Evolutionary conservation across 2,113 vertebrate species (phyloP).

Genomic region (Rhipidura dahli): DNA sequence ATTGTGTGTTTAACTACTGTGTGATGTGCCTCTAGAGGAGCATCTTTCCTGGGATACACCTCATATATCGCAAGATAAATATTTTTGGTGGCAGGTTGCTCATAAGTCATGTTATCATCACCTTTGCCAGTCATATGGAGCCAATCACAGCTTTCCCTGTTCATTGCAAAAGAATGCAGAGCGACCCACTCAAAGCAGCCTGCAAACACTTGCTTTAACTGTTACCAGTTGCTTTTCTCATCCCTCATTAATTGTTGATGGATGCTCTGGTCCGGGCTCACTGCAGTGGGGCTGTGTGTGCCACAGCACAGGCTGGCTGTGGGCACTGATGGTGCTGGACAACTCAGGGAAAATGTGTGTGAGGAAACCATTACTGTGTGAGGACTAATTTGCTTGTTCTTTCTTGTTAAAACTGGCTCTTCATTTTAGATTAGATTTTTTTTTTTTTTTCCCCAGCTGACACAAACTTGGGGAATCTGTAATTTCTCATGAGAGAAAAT

Average conservation of each 20-base stretch:
- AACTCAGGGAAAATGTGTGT: neutral
- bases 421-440: neutral
- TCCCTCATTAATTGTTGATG: neutral
- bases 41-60: neutral
- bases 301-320: neutral
- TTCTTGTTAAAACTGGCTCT: neutral
- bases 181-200: neutral
- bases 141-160: slow-evolving; percentile 31
- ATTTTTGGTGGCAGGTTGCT: neutral
- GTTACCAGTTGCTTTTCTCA: neutral
- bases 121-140: slow-evolving; percentile 53
- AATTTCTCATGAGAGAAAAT: neutral
- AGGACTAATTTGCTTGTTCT: neutral
- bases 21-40: slow-evolving; percentile 25
- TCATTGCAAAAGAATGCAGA: slow-evolving; percentile 22
- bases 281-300: neutral
- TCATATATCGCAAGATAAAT: slow-evolving; percentile 23
- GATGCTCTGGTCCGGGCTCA: neutral
- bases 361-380: neutral
- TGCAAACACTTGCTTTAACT: neutral
- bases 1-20: neutral
- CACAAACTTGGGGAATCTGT: neutral
- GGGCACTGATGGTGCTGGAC: neutral
- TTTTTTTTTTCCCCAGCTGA: neutral
- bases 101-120: slow-evolving; percentile 62